phyloP scores from a whole-genome alignment of 2,888 invertebrate species.

The Xylota sylvarum region DNA sequence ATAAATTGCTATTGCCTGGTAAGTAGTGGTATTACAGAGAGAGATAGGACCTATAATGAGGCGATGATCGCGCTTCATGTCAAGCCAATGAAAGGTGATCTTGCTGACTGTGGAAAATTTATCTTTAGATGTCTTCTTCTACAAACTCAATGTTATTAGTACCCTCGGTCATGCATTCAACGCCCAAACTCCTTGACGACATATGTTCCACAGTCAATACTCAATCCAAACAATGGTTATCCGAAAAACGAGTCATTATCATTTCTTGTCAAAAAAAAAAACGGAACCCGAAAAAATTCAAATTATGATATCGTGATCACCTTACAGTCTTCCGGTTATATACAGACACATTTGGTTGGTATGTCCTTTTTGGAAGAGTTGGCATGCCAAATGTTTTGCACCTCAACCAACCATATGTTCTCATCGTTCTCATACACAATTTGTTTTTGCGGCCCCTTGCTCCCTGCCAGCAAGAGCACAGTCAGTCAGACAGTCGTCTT shows the following conservation, averaged over 20 bases:
- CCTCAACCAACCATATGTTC: constrained; percentile 44
- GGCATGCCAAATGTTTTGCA: constrained; percentile 51
- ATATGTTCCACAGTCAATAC: not conserved
- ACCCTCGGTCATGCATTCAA: too few species aligned
- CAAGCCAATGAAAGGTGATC: too few species aligned
- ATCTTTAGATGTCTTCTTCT: too few species aligned
- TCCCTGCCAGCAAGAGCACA: not conserved
- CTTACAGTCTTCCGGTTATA: not conserved
- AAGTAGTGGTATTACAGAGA: too few species aligned
- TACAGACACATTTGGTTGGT: not conserved
- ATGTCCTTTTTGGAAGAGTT: constrained; percentile 46
- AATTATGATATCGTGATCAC: constrained; percentile 15
- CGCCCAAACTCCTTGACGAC: not conserved
- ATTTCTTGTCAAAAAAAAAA: not conserved
- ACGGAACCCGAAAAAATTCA: not conserved
- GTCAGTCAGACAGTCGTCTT: constrained; percentile 1
- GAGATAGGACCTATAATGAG: too few species aligned
- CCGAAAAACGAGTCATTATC: not conserved
- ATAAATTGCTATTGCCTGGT: too few species aligned
- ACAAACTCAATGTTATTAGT: too few species aligned
- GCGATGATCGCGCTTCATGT: too few species aligned
- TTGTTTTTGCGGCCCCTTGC: constrained; percentile 14
- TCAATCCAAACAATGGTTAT: not conserved
- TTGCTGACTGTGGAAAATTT: too few species aligned
- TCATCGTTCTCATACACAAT: constrained; percentile 23